Evolutionary conservation across 2,888 invertebrate species (phyloP).

Genomic region (Crossocerus cetratus): DNA sequence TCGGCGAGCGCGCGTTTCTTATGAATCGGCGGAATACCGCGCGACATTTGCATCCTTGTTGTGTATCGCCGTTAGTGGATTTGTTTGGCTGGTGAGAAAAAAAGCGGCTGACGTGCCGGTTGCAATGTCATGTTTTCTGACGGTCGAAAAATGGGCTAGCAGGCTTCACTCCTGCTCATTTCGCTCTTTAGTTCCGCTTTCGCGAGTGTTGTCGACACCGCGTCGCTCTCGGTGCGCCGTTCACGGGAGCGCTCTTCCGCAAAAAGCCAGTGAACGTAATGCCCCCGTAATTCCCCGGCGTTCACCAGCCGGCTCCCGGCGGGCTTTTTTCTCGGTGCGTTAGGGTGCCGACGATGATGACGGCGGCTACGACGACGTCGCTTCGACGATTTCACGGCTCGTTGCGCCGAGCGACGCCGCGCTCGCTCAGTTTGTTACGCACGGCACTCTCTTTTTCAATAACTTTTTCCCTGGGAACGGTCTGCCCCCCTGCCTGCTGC

Average conservation of each 20-base stretch:
- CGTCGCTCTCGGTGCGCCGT: background rate
- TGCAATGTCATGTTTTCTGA: too few relatives aligned
- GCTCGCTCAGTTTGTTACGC: background rate
- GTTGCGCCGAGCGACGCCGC: slow-evolving; percentile 3
- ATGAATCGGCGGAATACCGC: too few relatives aligned
- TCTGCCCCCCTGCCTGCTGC: slow-evolving; percentile 1
- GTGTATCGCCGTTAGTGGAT: too few relatives aligned
- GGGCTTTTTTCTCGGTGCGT: too few relatives aligned
- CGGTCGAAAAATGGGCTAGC: too few relatives aligned
- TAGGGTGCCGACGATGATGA: too few relatives aligned
- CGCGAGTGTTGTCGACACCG: background rate
- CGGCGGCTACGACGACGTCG: background rate
- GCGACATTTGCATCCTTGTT: too few relatives aligned
- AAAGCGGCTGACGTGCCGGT: too few relatives aligned
- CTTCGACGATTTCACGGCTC: slow-evolving; percentile 26
- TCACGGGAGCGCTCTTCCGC: background rate
- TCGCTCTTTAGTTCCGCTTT: background rate
- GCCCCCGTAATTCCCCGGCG: background rate
- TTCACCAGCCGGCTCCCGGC: background rate
- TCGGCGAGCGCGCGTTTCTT: too few relatives aligned
- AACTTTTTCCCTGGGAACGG: slow-evolving; percentile 18
- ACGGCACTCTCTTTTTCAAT: slow-evolving; percentile 13
- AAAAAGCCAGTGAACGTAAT: background rate
- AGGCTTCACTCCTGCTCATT: background rate
- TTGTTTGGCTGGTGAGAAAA: too few relatives aligned